Evolutionary conservation across 2,888 invertebrate species (phyloP), one percentile per base, ranked within the genome.

Genomic region (Eilema sororculum): DNA sequence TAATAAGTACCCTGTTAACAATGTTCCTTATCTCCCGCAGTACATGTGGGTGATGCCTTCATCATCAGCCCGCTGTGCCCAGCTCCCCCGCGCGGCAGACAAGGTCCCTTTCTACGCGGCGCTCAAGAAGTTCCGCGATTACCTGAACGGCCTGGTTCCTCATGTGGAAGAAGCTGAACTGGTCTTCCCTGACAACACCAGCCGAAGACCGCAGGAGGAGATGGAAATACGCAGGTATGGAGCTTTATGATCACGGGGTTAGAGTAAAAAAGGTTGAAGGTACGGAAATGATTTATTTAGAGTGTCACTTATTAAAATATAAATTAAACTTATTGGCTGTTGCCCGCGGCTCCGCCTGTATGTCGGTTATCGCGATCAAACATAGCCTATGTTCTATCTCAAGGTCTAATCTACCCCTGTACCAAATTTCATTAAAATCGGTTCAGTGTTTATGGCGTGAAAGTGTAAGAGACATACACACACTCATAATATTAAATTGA

Each of bases 41-140:
- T 98, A 98, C 91, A 98, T 99, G 96, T 99, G 98, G 98, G 99
- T 99, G 89, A 99, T 99, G 99, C 99, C 99, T 78, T 99, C 99
- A 68, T 99, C 99, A 66, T 99, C 99, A 88, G 99, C 99, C 65
- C 97, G 99, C 67, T 99, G 99, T 95, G 99, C 99, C 57, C 99
- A 99, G 93, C 96, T 99, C 82, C 99, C 99, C n/a, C 96, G 99
- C 82, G 99, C 99, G 25, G 98, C 98, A 0, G 99, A 99, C 95
- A 99, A 99, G 95, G 98, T 99, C 73, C 99, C 99, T 78, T 99
- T 99, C 95, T 99, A 99, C 95, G 97, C 98, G 74, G 99, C 99
- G 67, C 96, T 99, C 62, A 99, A 98, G 93, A 99, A 99, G 94
- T 98, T 99, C 94, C 97, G 99, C 68, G 99, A 99, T 95, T 98